phyloP scores from a whole-genome alignment of 2,113 vertebrate genomes.

The Tachysurus vachellii region DNA sequence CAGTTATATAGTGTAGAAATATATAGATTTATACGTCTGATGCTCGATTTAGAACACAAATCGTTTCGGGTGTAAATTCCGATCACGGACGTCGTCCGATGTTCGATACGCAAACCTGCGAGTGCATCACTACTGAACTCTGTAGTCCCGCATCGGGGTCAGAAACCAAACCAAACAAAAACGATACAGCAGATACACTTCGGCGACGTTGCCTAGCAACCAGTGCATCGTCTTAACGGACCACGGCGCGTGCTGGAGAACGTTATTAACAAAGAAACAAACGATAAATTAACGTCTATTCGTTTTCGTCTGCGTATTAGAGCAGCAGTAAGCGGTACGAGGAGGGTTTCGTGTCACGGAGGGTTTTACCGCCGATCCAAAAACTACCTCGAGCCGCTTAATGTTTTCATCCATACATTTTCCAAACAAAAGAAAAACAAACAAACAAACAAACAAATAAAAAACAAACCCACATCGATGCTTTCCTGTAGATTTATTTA shows the following conservation, averaged over 20 bases:
- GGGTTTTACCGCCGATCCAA: background rate
- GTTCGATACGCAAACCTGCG: background rate
- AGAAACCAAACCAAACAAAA: background rate
- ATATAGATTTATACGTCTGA: background rate
- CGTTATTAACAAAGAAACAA: background rate
- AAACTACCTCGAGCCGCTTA: background rate
- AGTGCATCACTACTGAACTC: background rate
- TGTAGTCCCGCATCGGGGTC: background rate
- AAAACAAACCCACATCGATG: background rate
- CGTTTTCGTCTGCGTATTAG: background rate
- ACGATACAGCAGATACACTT: background rate
- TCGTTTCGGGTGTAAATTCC: background rate
- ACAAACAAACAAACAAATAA: background rate
- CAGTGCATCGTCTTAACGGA: background rate
- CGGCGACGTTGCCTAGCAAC: background rate
- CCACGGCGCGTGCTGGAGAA: background rate
- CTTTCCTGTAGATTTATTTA: background rate
- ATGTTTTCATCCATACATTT: background rate
- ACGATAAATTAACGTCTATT: background rate
- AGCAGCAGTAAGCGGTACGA: background rate
- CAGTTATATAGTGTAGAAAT: background rate
- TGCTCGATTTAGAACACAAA: background rate
- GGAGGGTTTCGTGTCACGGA: background rate
- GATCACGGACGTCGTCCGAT: too few relatives aligned
- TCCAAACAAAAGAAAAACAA: background rate